Conservation (phyloP, 2,888 invertebrate species). For the Himalopsyche anomala region DNA sequence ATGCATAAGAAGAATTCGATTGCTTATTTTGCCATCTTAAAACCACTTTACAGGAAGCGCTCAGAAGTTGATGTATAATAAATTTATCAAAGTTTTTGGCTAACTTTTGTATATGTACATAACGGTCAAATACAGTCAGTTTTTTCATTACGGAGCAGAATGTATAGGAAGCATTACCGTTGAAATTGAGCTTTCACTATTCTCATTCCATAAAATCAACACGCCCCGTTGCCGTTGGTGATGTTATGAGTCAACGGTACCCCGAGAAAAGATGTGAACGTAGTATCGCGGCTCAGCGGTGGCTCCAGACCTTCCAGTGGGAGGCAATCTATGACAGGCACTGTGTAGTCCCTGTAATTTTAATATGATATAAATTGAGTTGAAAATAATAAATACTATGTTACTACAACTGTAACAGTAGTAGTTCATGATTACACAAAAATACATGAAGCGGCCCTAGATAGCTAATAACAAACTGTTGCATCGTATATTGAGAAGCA, state of each 20-base stretch:
- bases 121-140: not conserved
- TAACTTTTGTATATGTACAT: conserved; percentile 1
- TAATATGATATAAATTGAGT: not conserved
- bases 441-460: too few species aligned
- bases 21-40: too few species aligned
- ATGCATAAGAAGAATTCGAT: too few species aligned
- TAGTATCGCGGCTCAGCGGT: conserved; percentile 76
- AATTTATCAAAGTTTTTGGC: too few species aligned
- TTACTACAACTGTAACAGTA: too few species aligned
- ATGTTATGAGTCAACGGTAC: conserved; percentile 69
- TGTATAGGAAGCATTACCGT: conserved; percentile 23
- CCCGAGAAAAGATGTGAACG: conserved; percentile 77
- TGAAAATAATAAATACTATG: too few species aligned
- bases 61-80: too few species aligned
- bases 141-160: not conserved
- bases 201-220: conserved; percentile 50
- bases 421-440: too few species aligned
- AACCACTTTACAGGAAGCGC: too few species aligned
- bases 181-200: conserved; percentile 51
- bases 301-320: conserved; percentile 75
- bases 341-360: conserved; percentile 73
- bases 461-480: too few species aligned
- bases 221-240: conserved; percentile 61
- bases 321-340: conserved; percentile 75
- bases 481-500: too few species aligned